Evolutionary conservation across 1,140 invertebrate genomes (phyloP).

Genomic region (Archivesica marissinica): DNA sequence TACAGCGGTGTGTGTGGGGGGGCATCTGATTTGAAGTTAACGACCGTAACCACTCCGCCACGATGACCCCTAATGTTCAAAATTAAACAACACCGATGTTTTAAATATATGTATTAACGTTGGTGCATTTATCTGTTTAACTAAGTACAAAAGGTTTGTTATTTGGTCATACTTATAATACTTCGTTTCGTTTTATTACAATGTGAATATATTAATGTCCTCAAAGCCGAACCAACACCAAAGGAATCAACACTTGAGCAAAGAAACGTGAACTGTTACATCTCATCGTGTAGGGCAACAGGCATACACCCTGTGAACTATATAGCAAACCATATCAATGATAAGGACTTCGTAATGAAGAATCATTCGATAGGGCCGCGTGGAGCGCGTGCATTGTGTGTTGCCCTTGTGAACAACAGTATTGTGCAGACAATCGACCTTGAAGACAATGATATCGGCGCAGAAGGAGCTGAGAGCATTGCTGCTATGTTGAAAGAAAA

Average conservation of each 20-base stretch:
- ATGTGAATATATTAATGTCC: neutral
- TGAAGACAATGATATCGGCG: constrained; percentile 69
- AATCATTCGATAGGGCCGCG: constrained; percentile 41
- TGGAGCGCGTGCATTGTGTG: constrained; percentile 38
- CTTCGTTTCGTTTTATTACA: too few relatives aligned
- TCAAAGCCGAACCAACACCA: constrained; percentile 1
- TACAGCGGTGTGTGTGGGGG: too few relatives aligned
- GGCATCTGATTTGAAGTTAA: too few relatives aligned
- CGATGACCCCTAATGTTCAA: too few relatives aligned
- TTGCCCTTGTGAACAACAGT: constrained; percentile 35
- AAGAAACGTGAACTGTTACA: constrained; percentile 79
- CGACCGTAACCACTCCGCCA: too few relatives aligned
- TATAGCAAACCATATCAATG: constrained; percentile 32
- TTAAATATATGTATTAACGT: too few relatives aligned
- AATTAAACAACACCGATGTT: too few relatives aligned
- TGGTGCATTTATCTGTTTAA: too few relatives aligned
- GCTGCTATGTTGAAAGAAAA: constrained; percentile 69
- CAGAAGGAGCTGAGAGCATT: constrained; percentile 64
- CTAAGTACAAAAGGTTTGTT: too few relatives aligned
- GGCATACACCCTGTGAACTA: constrained; percentile 30
- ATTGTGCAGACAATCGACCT: constrained; percentile 59
- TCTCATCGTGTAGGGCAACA: constrained; percentile 79
- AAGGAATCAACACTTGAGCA: neutral
- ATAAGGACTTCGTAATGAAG: constrained; percentile 52
- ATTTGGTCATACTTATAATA: too few relatives aligned